Base-by-base conservation (phyloP, 2,888 invertebrate genomes). In the Pammene fasciana region DNA sequence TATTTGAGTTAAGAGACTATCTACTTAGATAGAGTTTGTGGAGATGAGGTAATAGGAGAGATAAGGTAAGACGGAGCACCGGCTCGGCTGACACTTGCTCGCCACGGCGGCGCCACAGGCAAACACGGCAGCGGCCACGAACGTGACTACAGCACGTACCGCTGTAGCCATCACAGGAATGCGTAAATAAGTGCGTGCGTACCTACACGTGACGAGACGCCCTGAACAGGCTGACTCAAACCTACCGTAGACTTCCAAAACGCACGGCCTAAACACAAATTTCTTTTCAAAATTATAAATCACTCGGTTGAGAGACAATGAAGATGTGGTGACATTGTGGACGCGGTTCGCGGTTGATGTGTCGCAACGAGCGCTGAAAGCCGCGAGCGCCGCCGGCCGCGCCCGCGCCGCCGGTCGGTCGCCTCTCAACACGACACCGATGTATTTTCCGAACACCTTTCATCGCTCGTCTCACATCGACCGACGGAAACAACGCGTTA, bases 401-500 rank as follows among this genome's bases (percentile, higher is more conserved):
- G 75, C 81, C 81, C 78, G 76, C 78, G 80, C 78, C 82, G 61
- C 78, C 82, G 61, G 46, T 36, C 48, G 61, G 61, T 48, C 50
- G 62, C 74, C 78, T 78, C 80, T 64, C 62, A 62, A 65, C 79
- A 78, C 75, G 71, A 81, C 85, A 81, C 77, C 85, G 73, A 86
- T 88, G 88, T 91, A 89, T 90, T 90, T 89, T 89, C 86, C 88
- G 86, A 88, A 84, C 91, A 88, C 89, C 91, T 92, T 90, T 92
- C 92, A 91, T 85, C 91, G 89, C 90, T 86, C 89, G 86, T 88
- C 90, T 86, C 91, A 86, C 90, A 90, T 89, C 91, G 86, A 86
- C 88, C 89, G 90, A 88, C 92, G 92, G 92, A 92, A 92, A 92
- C 91, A 90, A 92, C 91, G 87, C 91, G 92, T 92, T 92, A 92